Evolutionary conservation across 2,888 invertebrate species (phyloP), one percentile per base, ranked within the genome.

Genomic region (Rhogogaster chlorosoma): DNA sequence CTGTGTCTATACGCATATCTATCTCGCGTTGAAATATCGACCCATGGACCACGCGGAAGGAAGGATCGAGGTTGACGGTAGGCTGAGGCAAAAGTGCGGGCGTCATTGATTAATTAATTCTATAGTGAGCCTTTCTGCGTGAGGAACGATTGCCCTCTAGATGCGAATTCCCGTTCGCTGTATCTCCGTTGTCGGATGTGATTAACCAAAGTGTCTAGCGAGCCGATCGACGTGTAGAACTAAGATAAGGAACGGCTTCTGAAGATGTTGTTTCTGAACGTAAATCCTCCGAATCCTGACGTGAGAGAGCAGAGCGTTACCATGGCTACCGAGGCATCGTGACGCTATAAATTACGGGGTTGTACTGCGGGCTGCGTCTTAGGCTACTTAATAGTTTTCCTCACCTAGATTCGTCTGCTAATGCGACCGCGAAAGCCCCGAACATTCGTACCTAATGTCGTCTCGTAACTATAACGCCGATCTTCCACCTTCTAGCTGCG

Each of bases 21-120:
- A 80, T 83, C 83, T 22, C 57, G 49, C 15, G 22, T 61, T 38
- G 80, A 61, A 80, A 80, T 61, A 67, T 83, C 83, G 67, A 83
- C 15, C 83, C 42, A 29, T n/a, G 45, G n/a, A 29, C 42, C 45
- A 38, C 26, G 71, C 71, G 38, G 22, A 29, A 26, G 38, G 38
- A 29, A 26, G 53, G 77, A 77, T 77, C 80, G 80, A 64, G 29
- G 80, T n/a, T 38, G 29, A 77, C 29, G 61, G 15, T 29, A 61
- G 80, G 38, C 61, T 53, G 49, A 18, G 32, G 26, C 38, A 36
- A 45, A 83, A 67, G 42, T 29, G 29, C 45, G 67, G 67, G 70
- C 70, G 83, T 83, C 67, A 70, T 70, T 67, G 67, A 83, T 83
- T 83, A 67, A 67, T 70, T 67, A 67, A 83, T 83, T 67, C 61